Base-by-base conservation (phyloP, 2,888 invertebrate genomes). In the Neelides folsomi region DNA sequence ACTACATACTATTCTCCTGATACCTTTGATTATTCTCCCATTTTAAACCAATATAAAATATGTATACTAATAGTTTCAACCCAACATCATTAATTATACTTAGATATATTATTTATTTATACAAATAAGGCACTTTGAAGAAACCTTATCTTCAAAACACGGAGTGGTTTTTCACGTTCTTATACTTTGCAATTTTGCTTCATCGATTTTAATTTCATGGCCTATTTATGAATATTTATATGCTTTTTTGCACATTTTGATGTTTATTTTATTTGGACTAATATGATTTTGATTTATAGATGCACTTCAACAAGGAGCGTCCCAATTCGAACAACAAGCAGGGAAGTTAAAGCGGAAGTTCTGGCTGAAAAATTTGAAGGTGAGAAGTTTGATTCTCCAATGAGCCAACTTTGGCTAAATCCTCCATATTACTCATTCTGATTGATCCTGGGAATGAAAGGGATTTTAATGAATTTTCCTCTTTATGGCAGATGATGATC, bases 291-390 rank as follows among this genome's bases (percentile, higher is more conserved):
- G 34, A 41, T 49, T 68, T 69, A 20, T 69, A 82, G 94, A 94
- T 77, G 93, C 90, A 54, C 73, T 92, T 52, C 89, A 92, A 69
- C 85, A 90, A 70, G 90, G 90, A 41, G 92, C 92, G 48, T 92
- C 93, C 68, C 89, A 94, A 68, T 95, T 95, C 71, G 94, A 94
- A 71, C 92, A 93, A 67, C 90, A 92, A 71, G 93, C 94, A 55
- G 93, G 93, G 67, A 93, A 93, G 76, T 77, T 94, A 71, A 94
- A 94, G 75, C 80, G 90, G 70, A 94, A 94, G 75, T 93, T 88
- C 71, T 95, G 94, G 94, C 82, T 92, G 81, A 90, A 94, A 74
- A 95, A 95, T 73, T 76, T 93, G 68, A 94, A 94, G 80, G 82
- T 81, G 69, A 64, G 59, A 52, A 9, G 12, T 9, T 45, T 19